Evolutionary conservation across 2,888 invertebrate genomes (phyloP), one percentile per base, ranked within the genome.

Genomic region (Meiosimyza decipiens): DNA sequence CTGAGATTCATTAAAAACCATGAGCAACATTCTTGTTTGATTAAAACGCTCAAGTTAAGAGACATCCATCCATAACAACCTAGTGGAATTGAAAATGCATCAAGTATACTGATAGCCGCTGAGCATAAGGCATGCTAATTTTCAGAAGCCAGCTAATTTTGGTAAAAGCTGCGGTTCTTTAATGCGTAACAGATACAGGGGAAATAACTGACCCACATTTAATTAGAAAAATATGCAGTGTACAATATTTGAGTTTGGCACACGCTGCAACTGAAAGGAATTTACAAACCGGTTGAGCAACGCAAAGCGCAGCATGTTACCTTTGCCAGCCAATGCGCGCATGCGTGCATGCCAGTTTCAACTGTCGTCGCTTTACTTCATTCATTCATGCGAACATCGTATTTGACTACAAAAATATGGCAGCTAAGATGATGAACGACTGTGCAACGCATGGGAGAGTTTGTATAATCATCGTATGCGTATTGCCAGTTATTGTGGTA

Each of bases 141-240:
- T 22, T 22, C 2, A 22, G 22, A 22, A 22, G 22, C 22, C 22
- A 22, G 2, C 22, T 22, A 40, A 52, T 54, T 49, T 47, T 55
- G 66, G 47, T 59, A 47, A 68, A 68, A 49, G 68, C 47, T 59
- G 68, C 15, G 68, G 57, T 59, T 18, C 6, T 6, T 40, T 40
- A 40, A 40, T 40, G 6, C 40, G 1, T 22, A 1, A 28, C 28
- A 28, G 3, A 7, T 9, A 6, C 6, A 18, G 33, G 18, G 28
- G 1, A 50, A 50, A 15, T 18, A 7, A 49, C 57, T 68, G 68
- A 68, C 68, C 68, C 28, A 63, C 9, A 63, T 70, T 55, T 55
- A 52, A 70, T 63, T 70, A 70, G 63, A 70, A 69, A 40, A 63
- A 63, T 70, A 54, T 62, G 52, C 62, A 54, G 55, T 63, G 60